Conservation (phyloP, 1,140 invertebrate species). For the Drosophila bocki region DNA sequence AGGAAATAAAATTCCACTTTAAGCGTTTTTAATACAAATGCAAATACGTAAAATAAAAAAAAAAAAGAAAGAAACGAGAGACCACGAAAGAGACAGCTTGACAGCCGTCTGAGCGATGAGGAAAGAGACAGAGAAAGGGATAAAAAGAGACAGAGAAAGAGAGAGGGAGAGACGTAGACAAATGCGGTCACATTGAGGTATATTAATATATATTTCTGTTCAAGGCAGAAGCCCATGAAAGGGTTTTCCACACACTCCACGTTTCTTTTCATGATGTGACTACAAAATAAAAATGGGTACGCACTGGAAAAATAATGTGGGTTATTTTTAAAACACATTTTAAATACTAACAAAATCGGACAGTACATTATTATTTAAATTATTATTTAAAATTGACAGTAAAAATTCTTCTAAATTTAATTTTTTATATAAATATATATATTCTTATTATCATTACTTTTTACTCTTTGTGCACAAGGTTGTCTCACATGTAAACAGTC, state of each 20-base stretch:
- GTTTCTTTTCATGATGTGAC: conserved; percentile 39
- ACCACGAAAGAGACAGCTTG: conserved; percentile 32
- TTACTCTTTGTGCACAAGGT: neutral
- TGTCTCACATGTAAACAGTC: conserved; percentile 51
- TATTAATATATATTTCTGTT: conserved; percentile 70
- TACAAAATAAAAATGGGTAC: conserved; percentile 49
- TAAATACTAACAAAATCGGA: no score
- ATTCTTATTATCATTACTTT: no score
- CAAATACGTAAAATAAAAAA: conserved; percentile 53
- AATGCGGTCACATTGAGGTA: conserved; percentile 76
- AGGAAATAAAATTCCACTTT: conserved; percentile 83
- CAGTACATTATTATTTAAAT: no score
- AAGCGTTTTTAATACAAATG: conserved; percentile 82
- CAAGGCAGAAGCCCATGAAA: conserved; percentile 40
- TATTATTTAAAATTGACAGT: no score
- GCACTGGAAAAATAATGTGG: neutral
- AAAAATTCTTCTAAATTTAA: no score
- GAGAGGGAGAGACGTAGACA: conserved; percentile 28
- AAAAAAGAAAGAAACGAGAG: neutral
- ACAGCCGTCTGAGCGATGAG: conserved; percentile 74
- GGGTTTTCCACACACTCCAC: conserved; percentile 25
- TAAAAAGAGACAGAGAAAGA: neutral
- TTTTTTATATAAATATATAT: no score
- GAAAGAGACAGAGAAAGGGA: neutral
- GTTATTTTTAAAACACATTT: no score